phyloP scores from a whole-genome alignment of 2,797 vertebrate genomes.

The Etheostoma perlongum region DNA sequence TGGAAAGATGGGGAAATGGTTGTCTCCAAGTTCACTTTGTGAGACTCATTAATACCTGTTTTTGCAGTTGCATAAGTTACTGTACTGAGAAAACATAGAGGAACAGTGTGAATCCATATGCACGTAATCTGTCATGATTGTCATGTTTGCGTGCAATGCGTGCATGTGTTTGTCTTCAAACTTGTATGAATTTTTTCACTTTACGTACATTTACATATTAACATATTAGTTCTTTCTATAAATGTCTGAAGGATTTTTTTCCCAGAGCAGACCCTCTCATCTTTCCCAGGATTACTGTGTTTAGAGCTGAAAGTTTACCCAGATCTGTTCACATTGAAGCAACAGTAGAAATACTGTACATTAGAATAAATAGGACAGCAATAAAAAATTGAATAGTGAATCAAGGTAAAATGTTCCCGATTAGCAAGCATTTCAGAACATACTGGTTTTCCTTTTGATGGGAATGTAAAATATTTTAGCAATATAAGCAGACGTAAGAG shows the following conservation, averaged over 20 bases:
- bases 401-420: background rate
- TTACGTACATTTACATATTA: background rate
- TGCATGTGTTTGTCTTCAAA: constrained; percentile 14
- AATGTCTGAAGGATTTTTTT: constrained; percentile 25
- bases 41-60: constrained; percentile 56
- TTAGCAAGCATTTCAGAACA: background rate
- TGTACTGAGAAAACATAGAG: constrained; percentile 24
- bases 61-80: constrained; percentile 42
- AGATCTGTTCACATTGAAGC: constrained; percentile 22
- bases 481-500: background rate
- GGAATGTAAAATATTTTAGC: background rate
- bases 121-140: constrained; percentile 19
- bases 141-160: constrained; percentile 18
- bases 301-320: constrained; percentile 28
- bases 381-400: background rate
- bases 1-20: constrained; percentile 26
- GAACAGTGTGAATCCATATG: constrained; percentile 28
- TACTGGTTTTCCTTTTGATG: constrained; percentile 1
- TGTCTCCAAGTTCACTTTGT: constrained; percentile 46
- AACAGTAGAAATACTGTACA: constrained; percentile 1
- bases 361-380: background rate
- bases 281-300: constrained; percentile 14
- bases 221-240: constrained; percentile 31
- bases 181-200: background rate
- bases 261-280: constrained; percentile 5